Evolutionary conservation across 1,140 invertebrate species (phyloP), one percentile per base, ranked within the genome.

Genomic region (Meloidogyne chitwoodi): DNA sequence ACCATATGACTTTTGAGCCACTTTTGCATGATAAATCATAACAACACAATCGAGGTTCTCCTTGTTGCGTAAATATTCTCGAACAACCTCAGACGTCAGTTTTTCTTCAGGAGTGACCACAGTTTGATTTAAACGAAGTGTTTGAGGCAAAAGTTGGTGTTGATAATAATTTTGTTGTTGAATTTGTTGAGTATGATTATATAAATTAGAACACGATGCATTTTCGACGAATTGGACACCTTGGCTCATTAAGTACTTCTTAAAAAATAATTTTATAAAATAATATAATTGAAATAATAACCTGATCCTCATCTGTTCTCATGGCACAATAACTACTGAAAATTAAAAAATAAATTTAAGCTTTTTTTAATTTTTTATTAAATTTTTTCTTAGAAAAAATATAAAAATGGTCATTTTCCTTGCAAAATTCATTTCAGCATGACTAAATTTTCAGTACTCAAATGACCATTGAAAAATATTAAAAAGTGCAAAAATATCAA

Each of bases 1-100:
- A 68, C 97, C 97, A 88, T 99, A 99, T 0, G 96, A 99, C 86
- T 99, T 99, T 88, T 99, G 97, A 19, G 97, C 96, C 38, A 91
- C 91, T 91, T 99, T 99, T 4, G 97, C 96, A 89, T 99, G 96
- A 68, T 98, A 90, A 75, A 99, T 97, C 5, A 98, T 94, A 29
- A 99, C 77, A 24, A 82, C 70, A 77, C 85, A 86, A 27, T 86
- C 85, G 67, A 70, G 44, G n/a, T 80, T 72, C 12, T 81, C 75
- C 29, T 65, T 68, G 34, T 81, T 77, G 11, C 31, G 11, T 61
- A 86, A 62, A 75, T 87, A 86, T 56, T 86, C 84, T 4, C 65
- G 29, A 84, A 86, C 87, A 61, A 69, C 34, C 22, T 83, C 78
- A 10, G 31, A 12, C 14, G 79, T 82, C 65, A 82, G 44, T 78